A percentile compares a stretch with the other conserved stretches of the same genome.
Evolutionary conservation across 2,888 invertebrate genomes (phyloP).

Genomic region (Meiosimyza decipiens): DNA sequence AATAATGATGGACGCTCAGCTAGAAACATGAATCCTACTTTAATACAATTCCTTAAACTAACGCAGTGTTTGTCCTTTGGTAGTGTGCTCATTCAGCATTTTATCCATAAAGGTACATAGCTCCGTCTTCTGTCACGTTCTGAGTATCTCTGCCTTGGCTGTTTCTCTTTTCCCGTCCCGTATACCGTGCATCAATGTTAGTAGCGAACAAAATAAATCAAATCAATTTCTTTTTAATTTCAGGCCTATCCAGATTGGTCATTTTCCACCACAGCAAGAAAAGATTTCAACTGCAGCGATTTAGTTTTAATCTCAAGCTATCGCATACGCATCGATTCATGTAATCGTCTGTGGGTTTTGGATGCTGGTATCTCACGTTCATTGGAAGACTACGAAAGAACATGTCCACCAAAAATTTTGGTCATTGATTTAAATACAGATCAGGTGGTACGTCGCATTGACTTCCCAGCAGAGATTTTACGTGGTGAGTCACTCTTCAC

Average conservation of each 20-base stretch:
- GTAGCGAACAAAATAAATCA: too few species aligned
- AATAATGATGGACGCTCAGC: too few species aligned
- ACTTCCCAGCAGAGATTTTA: slow-evolving; percentile 79
- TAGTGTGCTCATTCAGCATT: too few species aligned
- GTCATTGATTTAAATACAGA: slow-evolving; percentile 83
- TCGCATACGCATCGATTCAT: slow-evolving; percentile 79
- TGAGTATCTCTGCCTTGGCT: too few species aligned
- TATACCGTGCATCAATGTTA: too few species aligned
- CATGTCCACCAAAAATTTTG: slow-evolving; percentile 84
- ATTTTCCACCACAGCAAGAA: slow-evolving; percentile 78
- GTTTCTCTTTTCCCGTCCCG: too few species aligned
- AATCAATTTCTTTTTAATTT: slow-evolving; percentile 12
- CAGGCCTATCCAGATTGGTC: slow-evolving; percentile 82
- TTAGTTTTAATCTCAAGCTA: slow-evolving; percentile 83
- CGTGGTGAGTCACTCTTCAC: slow-evolving; percentile 82
- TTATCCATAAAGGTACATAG: too few species aligned
- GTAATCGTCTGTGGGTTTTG: slow-evolving; percentile 84
- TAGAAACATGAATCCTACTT: too few species aligned
- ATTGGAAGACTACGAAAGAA: slow-evolving; percentile 72
- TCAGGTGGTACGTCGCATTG: slow-evolving; percentile 70
- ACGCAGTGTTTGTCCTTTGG: too few species aligned
- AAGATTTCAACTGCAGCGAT: slow-evolving; percentile 80
- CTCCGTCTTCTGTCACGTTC: too few species aligned
- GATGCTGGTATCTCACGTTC: slow-evolving; percentile 76
- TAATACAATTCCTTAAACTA: too few species aligned